phyloP scores from a whole-genome alignment of 2,797 vertebrate genomes.

The Ceryle rudis region DNA sequence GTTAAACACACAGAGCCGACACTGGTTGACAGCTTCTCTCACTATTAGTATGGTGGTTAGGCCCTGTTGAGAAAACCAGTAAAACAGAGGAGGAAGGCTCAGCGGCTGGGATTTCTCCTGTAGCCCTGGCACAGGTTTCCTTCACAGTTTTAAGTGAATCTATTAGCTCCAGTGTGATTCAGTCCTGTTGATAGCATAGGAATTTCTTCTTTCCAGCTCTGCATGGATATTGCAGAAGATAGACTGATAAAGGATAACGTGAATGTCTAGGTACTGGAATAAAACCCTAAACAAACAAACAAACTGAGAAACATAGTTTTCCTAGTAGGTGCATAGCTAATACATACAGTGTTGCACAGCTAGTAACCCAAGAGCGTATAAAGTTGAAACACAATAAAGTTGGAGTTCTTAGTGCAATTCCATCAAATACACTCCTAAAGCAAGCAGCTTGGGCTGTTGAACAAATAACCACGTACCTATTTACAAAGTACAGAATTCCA shows the following conservation, averaged over 20 bases:
- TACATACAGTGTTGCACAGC: background rate
- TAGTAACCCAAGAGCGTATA: background rate
- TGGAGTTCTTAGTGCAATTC: background rate
- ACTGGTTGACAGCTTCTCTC: background rate
- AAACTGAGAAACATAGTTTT: background rate
- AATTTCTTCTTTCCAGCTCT: background rate
- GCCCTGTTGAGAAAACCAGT: background rate
- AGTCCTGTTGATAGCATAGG: background rate
- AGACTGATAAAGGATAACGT: background rate
- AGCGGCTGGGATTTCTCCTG: background rate
- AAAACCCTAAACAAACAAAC: background rate
- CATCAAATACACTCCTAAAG: background rate
- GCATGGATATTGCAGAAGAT: background rate
- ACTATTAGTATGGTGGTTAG: fast-evolving
- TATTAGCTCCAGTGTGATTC: background rate
- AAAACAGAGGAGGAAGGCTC: background rate
- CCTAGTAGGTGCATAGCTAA: background rate
- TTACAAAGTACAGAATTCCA: background rate
- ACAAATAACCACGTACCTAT: background rate
- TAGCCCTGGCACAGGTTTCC: background rate
- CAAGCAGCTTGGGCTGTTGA: background rate
- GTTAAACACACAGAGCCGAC: background rate
- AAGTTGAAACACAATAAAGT: background rate
- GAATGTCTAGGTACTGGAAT: background rate
- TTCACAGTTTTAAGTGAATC: background rate